phyloP scores from a whole-genome alignment of 30 jellyfish, hydroid and myxozoan genomes.

The Turritopsis dohrnii region DNA sequence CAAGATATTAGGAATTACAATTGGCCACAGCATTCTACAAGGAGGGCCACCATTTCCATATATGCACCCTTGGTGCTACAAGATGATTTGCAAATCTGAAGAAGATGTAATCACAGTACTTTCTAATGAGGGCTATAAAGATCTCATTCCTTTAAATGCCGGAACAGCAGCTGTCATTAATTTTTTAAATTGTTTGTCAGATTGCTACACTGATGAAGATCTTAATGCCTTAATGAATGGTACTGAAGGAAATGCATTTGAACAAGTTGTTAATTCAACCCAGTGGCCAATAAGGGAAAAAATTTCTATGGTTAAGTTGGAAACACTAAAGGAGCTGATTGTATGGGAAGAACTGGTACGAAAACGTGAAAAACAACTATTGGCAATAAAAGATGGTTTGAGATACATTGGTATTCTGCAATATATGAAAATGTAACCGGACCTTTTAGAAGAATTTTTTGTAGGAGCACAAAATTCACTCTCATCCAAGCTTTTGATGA shows the following conservation, averaged over 20 bases:
- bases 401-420: too few species aligned
- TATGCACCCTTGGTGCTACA: too few species aligned
- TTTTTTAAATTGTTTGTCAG: conserved; percentile 18
- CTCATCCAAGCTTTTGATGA: too few species aligned
- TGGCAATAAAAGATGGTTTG: too few species aligned
- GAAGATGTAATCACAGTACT: too few species aligned
- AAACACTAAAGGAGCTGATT: conserved; percentile 1
- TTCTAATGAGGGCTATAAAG: too few species aligned
- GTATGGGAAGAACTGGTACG: conserved; percentile 20
- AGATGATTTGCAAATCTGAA: too few species aligned
- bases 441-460: too few species aligned
- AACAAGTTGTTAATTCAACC: conserved; percentile 30
- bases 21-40: too few species aligned
- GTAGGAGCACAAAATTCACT: too few species aligned
- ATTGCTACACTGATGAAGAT: conserved; percentile 19
- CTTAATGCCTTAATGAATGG: conserved; percentile 18
- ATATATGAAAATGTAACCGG: too few species aligned
- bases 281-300: conserved; percentile 25
- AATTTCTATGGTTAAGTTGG: conserved; percentile 16
- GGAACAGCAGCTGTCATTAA: conserved; percentile 22
- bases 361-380: conserved; percentile 31
- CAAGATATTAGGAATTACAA: conserved; percentile 38
- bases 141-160: conserved; percentile 28
- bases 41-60: too few species aligned
- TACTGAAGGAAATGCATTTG: conserved; percentile 42